Evolutionary conservation across 2,113 vertebrate species (phyloP), one percentile per base, ranked within the genome.

Genomic region (Anoura caudifer): DNA sequence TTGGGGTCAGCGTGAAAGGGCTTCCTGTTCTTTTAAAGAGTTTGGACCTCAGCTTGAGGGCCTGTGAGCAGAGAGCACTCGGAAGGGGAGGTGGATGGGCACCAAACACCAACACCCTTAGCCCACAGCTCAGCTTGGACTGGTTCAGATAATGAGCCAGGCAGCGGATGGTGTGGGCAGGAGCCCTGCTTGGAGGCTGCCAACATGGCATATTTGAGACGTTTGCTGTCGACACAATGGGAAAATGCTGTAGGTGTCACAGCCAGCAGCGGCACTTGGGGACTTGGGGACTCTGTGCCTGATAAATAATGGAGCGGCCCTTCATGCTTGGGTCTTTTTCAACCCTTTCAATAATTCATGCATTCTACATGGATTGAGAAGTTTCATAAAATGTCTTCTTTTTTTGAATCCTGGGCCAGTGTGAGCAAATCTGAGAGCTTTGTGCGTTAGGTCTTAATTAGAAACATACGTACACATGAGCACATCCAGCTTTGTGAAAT

Each of bases 301-400:
- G 85, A 93, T 96, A 97, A 97, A 96, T 97, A 96, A 97, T 95
- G 96, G 93, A 98, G 63, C 88, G 94, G 88, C 45, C 31, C 47
- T 88, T 84, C 87, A 54, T 96, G 90, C 36, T 73, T 2, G 85
- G 76, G 54, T 69, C 88, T 93, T 93, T 95, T 80, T 65, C 77
- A 47, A 16, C 11, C 77, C 77, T 90, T 91, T 97, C 96, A 96
- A 96, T 96, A 93, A 97, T 96, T 93, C 94, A 96, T 97, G 92
- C 73, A 14, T 77, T 92, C 76, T 59, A 83, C 43, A 2, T 31
- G 82, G 82, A 69, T 65, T 36, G 73, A 79, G 28, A 89, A 50
- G 36, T 93, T 94, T 52, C 73, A 89, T 80, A 85, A 96, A 96
- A 90, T 28, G 45, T 75, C 67, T 1, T 73, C 82, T 75, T 92